These are phyloP conservation scores for Cryptus armator DNA, from an alignment of 2,888 invertebrate species.

Conservation along the genomic window DNA sequence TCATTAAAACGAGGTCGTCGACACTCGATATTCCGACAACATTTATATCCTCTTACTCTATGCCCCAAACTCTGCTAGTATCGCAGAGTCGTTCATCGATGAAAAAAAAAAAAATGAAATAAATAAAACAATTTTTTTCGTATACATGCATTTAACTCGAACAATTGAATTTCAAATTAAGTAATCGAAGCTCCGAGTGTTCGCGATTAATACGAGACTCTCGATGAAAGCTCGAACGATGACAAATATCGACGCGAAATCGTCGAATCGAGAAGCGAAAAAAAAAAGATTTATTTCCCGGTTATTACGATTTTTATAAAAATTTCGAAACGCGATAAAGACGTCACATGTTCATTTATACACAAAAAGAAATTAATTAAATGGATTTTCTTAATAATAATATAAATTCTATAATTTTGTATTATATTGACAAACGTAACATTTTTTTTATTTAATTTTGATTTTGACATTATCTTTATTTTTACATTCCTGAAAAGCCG, in stretches of 20 bases:
- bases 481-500: not conserved
- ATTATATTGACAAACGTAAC: not conserved
- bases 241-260: not conserved
- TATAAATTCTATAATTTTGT: too few relatives aligned
- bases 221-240: not conserved
- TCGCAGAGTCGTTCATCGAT: slow-evolving; percentile 16
- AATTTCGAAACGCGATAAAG: too few relatives aligned
- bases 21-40: slow-evolving; percentile 23
- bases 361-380: too few relatives aligned
- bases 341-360: too few relatives aligned
- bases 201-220: slow-evolving; percentile 3
- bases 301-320: too few relatives aligned
- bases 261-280: not conserved
- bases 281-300: not conserved
- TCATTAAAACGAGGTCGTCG: slow-evolving; percentile 2
- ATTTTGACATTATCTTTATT: not conserved
- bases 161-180: slow-evolving; percentile 28
- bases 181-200: slow-evolving; percentile 17
- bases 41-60: slow-evolving; percentile 7
- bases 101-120: not conserved
- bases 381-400: too few relatives aligned
- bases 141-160: not conserved
- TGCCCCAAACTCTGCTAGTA: not conserved
- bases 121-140: not conserved
- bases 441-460: not conserved